Evolutionary conservation across 2,113 vertebrate species (phyloP), one percentile per base, ranked within the genome.

Genomic region (Fulica atra): DNA sequence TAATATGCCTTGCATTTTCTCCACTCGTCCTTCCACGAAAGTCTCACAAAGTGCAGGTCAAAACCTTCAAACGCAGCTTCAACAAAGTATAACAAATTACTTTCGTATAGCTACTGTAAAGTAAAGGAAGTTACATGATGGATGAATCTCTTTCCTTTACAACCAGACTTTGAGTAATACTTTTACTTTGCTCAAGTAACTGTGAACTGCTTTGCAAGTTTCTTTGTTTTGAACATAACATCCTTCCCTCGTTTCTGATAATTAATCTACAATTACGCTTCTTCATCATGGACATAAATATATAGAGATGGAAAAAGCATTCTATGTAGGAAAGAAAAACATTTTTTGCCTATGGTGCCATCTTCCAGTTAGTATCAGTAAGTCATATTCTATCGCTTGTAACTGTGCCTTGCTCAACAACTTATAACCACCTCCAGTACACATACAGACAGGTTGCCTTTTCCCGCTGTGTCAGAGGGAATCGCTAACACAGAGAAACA

Each of bases 291-390:
- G 29, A 61, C 51, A 53, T 72, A 8, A 82, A n/a, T 50, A 2
- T n/a, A 38, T 12, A 21, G 8, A 21, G 20, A 46, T 18, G n/a
- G 17, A 42, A 87, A 87, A 81, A 95, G 13, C 29, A 48, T 11
- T 11, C 36, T 44, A 11, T 23, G 25, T 11, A 31, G 53, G 65
- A 93, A 93, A 92, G 83, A 72, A 89, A 86, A 88, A 19, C 56
- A 89, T 42, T 70, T 90, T 90, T 88, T 91, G 92, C 86, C 83
- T 73, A 50, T 53, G 94, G 63, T 89, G 83, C 86, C 82, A 82
- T 89, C 92, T 92, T 93, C 76, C 86, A 97, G 86, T 63, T 96
- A 95, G 64, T 93, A 95, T 51, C 90, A 97, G 21, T 61, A 96
- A 94, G 85, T 95, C 85, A 84, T 78, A 81, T 63, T 71, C 72